A percentile compares a stretch with the other conserved stretches of the same genome.
Conservation (phyloP, 2,797 vertebrate genomes). For the Hylomyscus alleni region DNA sequence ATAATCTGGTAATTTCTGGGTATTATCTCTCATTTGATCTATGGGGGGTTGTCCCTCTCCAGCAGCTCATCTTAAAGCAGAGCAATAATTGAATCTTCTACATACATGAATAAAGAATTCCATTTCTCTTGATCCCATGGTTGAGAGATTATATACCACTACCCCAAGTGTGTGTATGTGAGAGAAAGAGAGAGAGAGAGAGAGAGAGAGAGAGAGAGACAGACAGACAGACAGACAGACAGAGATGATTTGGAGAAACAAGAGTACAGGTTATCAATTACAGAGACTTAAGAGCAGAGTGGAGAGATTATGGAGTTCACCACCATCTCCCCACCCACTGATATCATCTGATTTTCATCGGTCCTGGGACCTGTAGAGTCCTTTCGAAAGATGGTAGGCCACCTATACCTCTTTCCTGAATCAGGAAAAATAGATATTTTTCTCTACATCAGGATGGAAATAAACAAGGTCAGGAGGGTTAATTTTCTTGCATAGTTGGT, state of each 20-base stretch:
- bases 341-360: background rate
- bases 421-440: background rate
- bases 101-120: background rate
- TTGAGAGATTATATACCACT: background rate
- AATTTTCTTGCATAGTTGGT: background rate
- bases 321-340: background rate
- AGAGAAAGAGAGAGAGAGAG: no score
- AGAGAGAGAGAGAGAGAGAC: background rate
- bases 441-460: background rate
- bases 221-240: background rate
- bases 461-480: background rate
- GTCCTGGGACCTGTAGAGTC: background rate
- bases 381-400: background rate
- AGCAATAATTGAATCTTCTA: conserved; percentile 2
- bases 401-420: background rate
- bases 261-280: background rate
- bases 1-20: background rate
- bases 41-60: background rate
- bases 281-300: background rate
- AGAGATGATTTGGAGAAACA: background rate
- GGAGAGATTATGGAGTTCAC: background rate
- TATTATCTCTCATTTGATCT: conserved; percentile 16
- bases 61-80: background rate
- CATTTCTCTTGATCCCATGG: background rate
- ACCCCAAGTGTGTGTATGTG: background rate